Base-by-base conservation (phyloP, 2,888 invertebrate genomes). In the Scaptomyza parva region DNA sequence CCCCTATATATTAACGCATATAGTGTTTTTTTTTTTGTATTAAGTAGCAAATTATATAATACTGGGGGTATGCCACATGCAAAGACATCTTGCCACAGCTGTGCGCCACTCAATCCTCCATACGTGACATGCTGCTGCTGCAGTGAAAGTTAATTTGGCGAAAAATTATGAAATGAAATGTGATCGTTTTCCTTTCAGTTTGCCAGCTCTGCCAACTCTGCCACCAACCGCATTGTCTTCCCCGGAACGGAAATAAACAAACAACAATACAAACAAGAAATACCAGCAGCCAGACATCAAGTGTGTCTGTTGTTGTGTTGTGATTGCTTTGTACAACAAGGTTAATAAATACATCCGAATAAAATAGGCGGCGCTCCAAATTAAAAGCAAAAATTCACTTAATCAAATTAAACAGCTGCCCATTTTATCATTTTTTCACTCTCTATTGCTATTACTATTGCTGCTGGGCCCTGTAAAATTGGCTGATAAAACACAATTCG, bases 81-180 rank as follows among this genome's bases (percentile, higher is more conserved):
- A 70, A 65, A 71, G 53, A 70, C 73, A 70, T 58, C 35, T 22
- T 62, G 62, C 60, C 66, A 66, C 75, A 75, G 60, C 60, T 60
- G 72, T 51, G 52, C 53, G 50, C 22, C 48, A 64, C 48, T 67
- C 67, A 75, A 78, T 84, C 86, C 78, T 76, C 84, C 84, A 78
- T 72, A 82, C 66, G 76, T 81, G 86, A 86, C 84, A 69, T 70
- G 81, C 65, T 66, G 81, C 65, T 72, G 78, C 65, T 66, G 81
- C 64, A 75, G 83, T 84, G 83, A 84, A 84, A 84, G 83, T 84
- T 84, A 84, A 86, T 84, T 84, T 86, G 68, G 79, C 69, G 66
- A 81, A 76, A 83, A 86, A 84, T 86, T 81, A 83, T 83, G 86
- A 83, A 83, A 83, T 82, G 73, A 68, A 76, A 72, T 76, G 68